phyloP scores from a whole-genome alignment of 2,797 vertebrate species.

The Gephyroberyx darwinii region DNA sequence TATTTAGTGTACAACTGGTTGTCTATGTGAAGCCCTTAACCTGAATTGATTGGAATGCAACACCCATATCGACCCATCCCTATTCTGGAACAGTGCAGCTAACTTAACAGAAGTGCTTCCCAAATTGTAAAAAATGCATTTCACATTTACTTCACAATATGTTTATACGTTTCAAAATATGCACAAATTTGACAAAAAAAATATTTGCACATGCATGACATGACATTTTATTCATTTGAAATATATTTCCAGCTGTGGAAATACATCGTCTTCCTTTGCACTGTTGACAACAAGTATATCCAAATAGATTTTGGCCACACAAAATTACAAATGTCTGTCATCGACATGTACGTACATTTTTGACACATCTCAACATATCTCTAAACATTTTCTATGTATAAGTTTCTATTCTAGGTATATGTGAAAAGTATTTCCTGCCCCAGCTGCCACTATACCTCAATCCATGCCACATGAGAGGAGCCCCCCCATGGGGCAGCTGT shows the following conservation, averaged over 20 bases:
- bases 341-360: too few species aligned
- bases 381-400: not conserved
- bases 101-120: not conserved
- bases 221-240: too few species aligned
- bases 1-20: too few species aligned
- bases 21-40: too few species aligned
- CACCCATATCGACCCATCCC: too few species aligned
- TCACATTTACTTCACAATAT: not conserved
- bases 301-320: too few species aligned
- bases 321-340: too few species aligned
- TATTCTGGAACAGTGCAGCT: not conserved
- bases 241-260: not conserved
- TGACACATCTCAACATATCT: too few species aligned
- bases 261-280: too few species aligned
- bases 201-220: not conserved
- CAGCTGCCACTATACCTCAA: constrained; percentile 69
- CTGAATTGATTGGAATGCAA: too few species aligned
- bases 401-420: not conserved
- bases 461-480: constrained; percentile 47
- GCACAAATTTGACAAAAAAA: not conserved
- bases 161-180: too few species aligned
- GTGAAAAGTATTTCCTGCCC: constrained; percentile 10
- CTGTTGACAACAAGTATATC: too few species aligned
- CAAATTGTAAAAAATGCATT: not conserved
- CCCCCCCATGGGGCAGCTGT: constrained; percentile 63